These are phyloP conservation scores for Helarctos malayanus DNA, from an alignment of 2,797 vertebrate genomes.

Conservation along the genomic window DNA sequence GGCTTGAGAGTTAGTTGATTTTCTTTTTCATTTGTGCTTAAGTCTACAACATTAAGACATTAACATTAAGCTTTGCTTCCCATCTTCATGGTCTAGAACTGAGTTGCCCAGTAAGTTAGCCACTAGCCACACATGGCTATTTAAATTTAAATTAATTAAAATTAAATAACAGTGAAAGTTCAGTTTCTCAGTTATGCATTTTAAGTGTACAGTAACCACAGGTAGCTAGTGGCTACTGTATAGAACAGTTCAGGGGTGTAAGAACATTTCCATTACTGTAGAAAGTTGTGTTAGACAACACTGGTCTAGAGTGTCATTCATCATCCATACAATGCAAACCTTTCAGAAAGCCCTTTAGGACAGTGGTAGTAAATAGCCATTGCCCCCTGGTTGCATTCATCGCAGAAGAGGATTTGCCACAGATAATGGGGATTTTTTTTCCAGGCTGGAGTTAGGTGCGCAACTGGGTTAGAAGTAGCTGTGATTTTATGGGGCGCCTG, in stretches of 20 bases:
- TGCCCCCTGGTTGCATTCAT: not conserved
- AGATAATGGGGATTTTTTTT: not conserved
- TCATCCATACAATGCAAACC: not conserved
- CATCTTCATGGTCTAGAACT: not conserved
- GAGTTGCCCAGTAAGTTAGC: not conserved
- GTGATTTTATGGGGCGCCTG: not conserved
- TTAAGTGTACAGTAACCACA: not conserved
- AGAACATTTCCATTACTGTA: not conserved
- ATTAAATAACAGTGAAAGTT: constrained; percentile 43
- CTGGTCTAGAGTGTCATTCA: not conserved
- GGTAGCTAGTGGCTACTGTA: constrained; percentile 1
- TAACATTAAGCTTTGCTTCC: constrained; percentile 27
- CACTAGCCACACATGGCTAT: not conserved
- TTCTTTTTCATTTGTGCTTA: constrained; percentile 28
- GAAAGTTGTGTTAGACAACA: not conserved
- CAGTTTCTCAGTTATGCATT: constrained; percentile 9
- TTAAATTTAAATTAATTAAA: constrained; percentile 53
- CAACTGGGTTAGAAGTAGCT: not conserved
- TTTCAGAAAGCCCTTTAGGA: constrained; percentile 1
- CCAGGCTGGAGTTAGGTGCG: not conserved
- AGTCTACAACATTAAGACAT: not conserved
- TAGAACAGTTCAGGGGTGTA: not conserved
- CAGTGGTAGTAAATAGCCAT: not conserved
- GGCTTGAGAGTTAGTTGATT: not conserved
- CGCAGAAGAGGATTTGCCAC: not conserved